These are phyloP conservation scores for Beroe ovata DNA, from an alignment of 37 sponge, comb jelly and placozoan species.

Conservation along the genomic window DNA sequence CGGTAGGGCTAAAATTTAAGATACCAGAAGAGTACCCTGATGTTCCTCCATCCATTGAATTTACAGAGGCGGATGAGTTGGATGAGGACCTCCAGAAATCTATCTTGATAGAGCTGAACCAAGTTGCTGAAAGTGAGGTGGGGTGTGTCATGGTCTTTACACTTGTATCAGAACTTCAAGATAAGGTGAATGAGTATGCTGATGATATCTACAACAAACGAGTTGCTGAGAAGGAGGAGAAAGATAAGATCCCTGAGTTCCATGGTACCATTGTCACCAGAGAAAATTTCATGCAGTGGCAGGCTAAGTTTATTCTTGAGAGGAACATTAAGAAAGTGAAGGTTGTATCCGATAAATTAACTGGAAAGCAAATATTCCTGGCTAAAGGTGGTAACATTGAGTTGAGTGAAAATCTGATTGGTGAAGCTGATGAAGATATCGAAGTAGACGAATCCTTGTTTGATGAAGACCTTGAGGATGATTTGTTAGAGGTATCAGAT, in stretches of 20 bases:
- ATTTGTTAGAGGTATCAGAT: constrained; percentile 25
- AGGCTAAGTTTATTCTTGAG: constrained; percentile 24
- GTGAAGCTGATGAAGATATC: constrained; percentile 55
- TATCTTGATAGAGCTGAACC: constrained; percentile 41
- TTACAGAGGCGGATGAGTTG: constrained; percentile 23
- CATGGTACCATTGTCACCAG: constrained; percentile 53
- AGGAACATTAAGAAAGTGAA: constrained; percentile 32
- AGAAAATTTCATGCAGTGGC: constrained; percentile 36
- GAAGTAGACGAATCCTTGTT: constrained; percentile 57
- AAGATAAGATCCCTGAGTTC: constrained; percentile 49
- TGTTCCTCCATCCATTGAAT: constrained; percentile 18
- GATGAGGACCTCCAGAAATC: constrained; percentile 49
- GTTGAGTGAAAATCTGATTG: not conserved
- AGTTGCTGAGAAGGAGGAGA: constrained; percentile 27
- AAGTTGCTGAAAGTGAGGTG: constrained; percentile 13
- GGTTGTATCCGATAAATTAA: constrained; percentile 55
- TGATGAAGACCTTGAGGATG: constrained; percentile 52
- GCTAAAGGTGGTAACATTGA: constrained; percentile 59
- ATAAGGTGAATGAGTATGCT: constrained; percentile 37
- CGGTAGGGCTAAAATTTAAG: constrained; percentile 16
- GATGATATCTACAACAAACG: constrained; percentile 60
- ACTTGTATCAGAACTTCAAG: constrained; percentile 47
- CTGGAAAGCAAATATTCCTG: constrained; percentile 62
- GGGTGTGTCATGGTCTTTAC: constrained; percentile 67
- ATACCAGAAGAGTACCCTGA: constrained; percentile 59